Evolutionary conservation across 1,140 invertebrate genomes (phyloP).

Genomic region (Eumaeus atala): DNA sequence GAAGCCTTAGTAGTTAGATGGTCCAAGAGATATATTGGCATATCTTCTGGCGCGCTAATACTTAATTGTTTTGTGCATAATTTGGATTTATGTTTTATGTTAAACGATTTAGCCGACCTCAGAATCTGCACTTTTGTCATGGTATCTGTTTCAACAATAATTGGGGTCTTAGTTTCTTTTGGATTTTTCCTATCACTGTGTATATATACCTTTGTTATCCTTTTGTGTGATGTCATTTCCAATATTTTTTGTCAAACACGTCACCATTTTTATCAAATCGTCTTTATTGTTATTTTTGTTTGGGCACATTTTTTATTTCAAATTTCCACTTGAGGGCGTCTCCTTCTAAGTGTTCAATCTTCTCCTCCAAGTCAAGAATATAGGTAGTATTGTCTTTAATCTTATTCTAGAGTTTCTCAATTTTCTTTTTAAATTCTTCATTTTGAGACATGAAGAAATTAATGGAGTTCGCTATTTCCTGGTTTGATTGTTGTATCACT

Average conservation of each 20-base stretch:
- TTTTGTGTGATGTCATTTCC: background rate
- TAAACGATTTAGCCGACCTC: slow-evolving; percentile 3
- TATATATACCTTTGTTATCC: slow-evolving; percentile 13
- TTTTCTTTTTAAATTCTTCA: slow-evolving; percentile 9
- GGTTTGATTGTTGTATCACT: background rate
- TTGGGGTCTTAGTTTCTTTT: background rate
- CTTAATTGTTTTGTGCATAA: slow-evolving; percentile 1
- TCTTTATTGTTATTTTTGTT: background rate
- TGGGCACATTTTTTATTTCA: slow-evolving; percentile 15
- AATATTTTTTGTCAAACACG: background rate
- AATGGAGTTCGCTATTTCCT: background rate
- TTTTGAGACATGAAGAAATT: background rate
- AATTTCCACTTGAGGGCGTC: background rate
- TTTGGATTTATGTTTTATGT: background rate
- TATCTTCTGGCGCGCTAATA: background rate
- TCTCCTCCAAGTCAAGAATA: slow-evolving; percentile 2
- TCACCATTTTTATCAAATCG: background rate
- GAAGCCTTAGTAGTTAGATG: slow-evolving; percentile 4
- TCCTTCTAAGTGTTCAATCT: slow-evolving; percentile 7
- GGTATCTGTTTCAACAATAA: slow-evolving; percentile 2
- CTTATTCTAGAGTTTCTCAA: background rate
- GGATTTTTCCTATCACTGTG: background rate
- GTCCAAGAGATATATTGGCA: background rate
- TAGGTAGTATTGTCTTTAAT: slow-evolving; percentile 1
- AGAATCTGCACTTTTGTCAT: background rate